Percentiles rank a stretch among this genome's conserved stretches.
These are phyloP conservation scores for Halesus radiatus DNA, from an alignment of 1,140 invertebrate species.

Conservation along the genomic window DNA sequence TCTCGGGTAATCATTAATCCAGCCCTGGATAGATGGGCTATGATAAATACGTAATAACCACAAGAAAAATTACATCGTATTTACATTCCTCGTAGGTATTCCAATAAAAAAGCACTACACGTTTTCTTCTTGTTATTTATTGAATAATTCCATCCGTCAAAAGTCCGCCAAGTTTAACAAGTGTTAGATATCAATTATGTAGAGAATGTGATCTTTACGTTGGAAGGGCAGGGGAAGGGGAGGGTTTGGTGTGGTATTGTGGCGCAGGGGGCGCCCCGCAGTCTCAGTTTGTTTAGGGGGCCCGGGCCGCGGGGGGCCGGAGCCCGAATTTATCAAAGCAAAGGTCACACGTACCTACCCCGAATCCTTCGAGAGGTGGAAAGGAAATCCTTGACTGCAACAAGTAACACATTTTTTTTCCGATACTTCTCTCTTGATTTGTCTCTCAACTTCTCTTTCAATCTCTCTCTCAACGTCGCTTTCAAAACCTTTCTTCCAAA, in stretches of 20 bases:
- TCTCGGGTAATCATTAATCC: no score
- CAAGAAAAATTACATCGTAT: no score
- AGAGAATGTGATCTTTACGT: slow-evolving; percentile 41
- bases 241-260: slow-evolving; percentile 47
- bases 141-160: slow-evolving; percentile 29
- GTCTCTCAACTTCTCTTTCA: no score
- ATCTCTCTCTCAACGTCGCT: no score
- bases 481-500: no score
- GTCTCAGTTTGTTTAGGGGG: slow-evolving; percentile 70
- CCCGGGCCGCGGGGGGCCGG: slow-evolving; percentile 60
- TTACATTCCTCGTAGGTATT: no score
- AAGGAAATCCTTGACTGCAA: neutral
- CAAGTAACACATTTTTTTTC: neutral
- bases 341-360: slow-evolving; percentile 44
- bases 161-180: slow-evolving; percentile 34
- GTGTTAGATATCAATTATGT: slow-evolving; percentile 55
- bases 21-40: no score
- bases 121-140: slow-evolving; percentile 9
- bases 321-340: slow-evolving; percentile 52
- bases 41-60: no score
- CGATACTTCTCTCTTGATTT: no score
- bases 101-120: no score
- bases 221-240: slow-evolving; percentile 44
- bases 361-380: neutral
- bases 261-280: slow-evolving; percentile 66